Conservation (phyloP, 2,797 vertebrate genomes). For the Rhinophrynus dorsalis region DNA sequence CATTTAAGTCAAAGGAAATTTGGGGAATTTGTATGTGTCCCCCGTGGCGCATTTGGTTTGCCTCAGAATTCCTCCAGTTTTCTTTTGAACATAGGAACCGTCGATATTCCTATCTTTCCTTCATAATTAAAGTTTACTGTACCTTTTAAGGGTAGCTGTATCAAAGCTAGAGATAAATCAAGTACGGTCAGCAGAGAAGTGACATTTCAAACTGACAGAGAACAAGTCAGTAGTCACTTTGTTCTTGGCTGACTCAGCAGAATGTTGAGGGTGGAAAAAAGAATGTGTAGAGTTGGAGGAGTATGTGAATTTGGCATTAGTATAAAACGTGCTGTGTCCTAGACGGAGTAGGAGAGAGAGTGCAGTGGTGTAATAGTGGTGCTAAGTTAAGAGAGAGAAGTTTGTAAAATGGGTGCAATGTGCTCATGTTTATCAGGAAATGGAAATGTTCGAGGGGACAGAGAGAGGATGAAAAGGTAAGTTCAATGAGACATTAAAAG, state of each 20-base stretch:
- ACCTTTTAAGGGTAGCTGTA: no score
- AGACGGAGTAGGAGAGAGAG: neutral
- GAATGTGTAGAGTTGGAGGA: neutral
- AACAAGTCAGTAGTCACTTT: no score
- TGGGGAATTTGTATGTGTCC: no score
- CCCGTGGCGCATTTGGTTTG: no score
- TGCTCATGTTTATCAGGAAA: neutral
- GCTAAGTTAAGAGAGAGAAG: neutral
- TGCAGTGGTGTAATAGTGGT: neutral
- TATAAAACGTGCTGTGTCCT: neutral
- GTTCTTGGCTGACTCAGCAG: neutral
- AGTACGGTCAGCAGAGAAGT: neutral
- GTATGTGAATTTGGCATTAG: neutral
- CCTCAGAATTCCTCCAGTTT: no score
- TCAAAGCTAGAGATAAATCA: no score
- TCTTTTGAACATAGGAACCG: no score
- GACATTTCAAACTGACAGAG: neutral
- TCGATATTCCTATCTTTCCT: no score
- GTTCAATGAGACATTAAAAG: no score
- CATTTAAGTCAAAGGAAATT: no score
- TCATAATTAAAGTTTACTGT: no score
- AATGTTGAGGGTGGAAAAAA: neutral
- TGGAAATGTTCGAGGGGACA: neutral
- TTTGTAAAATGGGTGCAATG: neutral
- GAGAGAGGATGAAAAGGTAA: neutral